Base-by-base conservation (phyloP, 1,140 invertebrate genomes). In the Phortica variegata region DNA sequence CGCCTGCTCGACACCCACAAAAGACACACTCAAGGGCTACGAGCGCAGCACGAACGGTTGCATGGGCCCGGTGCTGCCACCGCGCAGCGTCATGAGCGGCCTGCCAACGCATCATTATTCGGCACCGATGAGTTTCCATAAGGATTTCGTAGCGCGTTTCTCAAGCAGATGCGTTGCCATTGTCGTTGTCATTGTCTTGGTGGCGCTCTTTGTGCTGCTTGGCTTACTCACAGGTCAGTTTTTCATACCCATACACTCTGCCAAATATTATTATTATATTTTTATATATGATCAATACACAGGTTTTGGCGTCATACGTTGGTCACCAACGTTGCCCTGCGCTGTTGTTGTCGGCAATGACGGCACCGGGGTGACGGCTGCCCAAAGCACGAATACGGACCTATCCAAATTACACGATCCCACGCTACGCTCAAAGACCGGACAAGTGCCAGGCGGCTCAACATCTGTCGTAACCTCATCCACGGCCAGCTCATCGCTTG, bases 81-180 rank as follows among this genome's bases (percentile, higher is more conserved):
- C 89, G 54, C 81, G 86, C 50, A 88, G 88, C 72, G 87, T 86
- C 65, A 79, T 87, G 54, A 81, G 72, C 60, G 72, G 73, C 13
- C 42, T 75, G 56, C 69, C 71, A 17, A 54, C 73, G 19, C 73
- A 75, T 58, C 73, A 75, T 49, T 76, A 76, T 40, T 76, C 74
- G 54, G 72, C 74, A 51, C 74, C 74, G 41, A 71, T 76, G 66
- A 91, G 94, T 75, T 91, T 93, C 69, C 87, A 90, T 65, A 94
- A 95, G 80, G 89, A 88, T 54, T 82, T 90, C 56, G 85, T 89
- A 18, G 90, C 88, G 29, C 84, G 84, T 75, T 95, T 92, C 77
- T 89, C 88, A 41, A 95, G 92, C 90, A 90, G 90, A 77, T 90
- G 92, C 74, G 86, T 91, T 40, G 90, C 91, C 17, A 87, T 95